Conservation (phyloP, 2,113 vertebrate species). For the Sterna hirundo region DNA sequence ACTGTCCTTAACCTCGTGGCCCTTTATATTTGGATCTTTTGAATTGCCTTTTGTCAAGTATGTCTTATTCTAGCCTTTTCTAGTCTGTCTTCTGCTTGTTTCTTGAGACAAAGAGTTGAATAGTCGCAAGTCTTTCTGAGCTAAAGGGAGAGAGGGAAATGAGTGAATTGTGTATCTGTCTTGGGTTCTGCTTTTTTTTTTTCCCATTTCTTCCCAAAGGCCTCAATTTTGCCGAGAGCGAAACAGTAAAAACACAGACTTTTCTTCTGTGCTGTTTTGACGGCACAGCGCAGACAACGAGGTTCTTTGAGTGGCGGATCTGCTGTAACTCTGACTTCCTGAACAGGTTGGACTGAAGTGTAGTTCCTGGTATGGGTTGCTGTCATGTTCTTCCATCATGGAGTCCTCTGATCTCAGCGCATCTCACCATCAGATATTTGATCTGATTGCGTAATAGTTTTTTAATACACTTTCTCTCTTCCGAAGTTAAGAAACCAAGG, state of each 20-base stretch:
- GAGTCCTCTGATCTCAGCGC: neutral
- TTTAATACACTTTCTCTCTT: neutral
- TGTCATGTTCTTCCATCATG: neutral
- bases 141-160: neutral
- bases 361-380: neutral
- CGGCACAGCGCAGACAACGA: neutral
- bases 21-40: neutral
- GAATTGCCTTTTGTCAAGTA: neutral
- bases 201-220: neutral
- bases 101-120: neutral
- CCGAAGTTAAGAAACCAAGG: neutral
- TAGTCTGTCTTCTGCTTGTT: neutral
- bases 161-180: neutral
- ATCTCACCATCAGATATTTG: neutral
- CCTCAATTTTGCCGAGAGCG: neutral
- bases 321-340: neutral
- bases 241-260: neutral
- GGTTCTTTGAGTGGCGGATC: neutral
- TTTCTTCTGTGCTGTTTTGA: neutral
- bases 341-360: neutral
- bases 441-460: neutral
- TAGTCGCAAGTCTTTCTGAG: neutral
- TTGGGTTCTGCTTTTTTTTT: neutral
- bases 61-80: neutral
- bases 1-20: neutral